Evolutionary conservation across 2,113 vertebrate genomes (phyloP), one percentile per base, ranked within the genome.

Genomic region (Ardeotis arabs): DNA sequence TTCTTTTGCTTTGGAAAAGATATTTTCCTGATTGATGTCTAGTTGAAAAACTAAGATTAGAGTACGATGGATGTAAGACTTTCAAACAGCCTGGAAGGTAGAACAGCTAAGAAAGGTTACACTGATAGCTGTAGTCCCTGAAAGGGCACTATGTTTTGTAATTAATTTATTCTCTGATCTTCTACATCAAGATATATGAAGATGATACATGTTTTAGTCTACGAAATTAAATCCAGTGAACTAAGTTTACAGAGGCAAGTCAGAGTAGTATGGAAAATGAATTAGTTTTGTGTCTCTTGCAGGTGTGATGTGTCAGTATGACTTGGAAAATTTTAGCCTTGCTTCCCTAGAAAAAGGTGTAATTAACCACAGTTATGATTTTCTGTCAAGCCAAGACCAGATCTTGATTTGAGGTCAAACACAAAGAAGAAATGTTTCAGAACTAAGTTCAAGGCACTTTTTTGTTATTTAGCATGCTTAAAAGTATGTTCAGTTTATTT

Each of bases 231-330:
- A 64, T 84, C 31, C 10, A 64, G 35, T 16, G 44, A 66, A 53
- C 25, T 33, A 52, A 52, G 13, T 29, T 89, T 91, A 28, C 7
- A n/a, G 44, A 82, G 45, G 35, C 31, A 53, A 88, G 4, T 31
- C 31, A 66, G 50, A 86, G 22, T 17, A 62, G 6, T 62, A 37
- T n/a, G 19, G 7, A 79, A 62, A 80, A 62, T 17, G 33, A 47
- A 37, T 33, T 45, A 77, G 9, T 50, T 90, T 3, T 50, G 6
- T 47, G 14, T 73, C 27, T 62, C 28, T 85, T 83, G 23, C 37
- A 39, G 19, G 8, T 0, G 0, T 39, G n/a, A 49, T 5, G 6
- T 49, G 5, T 53, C 29, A 73, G 39, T 64, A 44, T 1, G 6
- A 63, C 23, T 66, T 84, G 14, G 59, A 85, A 69, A 90, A 62